Evolutionary conservation across 2,797 vertebrate species (phyloP).

Genomic region (Sebastolobus alascanus): DNA sequence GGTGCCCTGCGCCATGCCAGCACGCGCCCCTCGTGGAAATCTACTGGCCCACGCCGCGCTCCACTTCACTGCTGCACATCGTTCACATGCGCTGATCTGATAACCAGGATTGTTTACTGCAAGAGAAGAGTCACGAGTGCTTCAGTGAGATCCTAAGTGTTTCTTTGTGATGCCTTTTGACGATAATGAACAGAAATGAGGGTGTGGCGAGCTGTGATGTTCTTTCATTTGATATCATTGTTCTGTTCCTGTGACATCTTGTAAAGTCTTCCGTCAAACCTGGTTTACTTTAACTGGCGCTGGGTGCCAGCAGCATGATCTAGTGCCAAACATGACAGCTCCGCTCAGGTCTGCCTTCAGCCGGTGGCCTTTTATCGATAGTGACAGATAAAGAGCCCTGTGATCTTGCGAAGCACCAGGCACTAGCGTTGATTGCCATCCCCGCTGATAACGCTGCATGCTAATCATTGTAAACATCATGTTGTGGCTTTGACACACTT

Average conservation of each 20-base stretch:
- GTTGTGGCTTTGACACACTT: slow-evolving; percentile 83
- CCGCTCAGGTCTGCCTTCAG: slow-evolving; percentile 55
- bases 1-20: slow-evolving; percentile 59
- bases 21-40: slow-evolving; percentile 77
- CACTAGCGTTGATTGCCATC: slow-evolving; percentile 73
- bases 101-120: slow-evolving; percentile 25
- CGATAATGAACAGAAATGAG: slow-evolving; percentile 44
- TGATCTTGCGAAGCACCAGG: slow-evolving; percentile 74
- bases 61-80: slow-evolving; percentile 22
- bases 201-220: slow-evolving; percentile 30
- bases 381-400: slow-evolving; percentile 78
- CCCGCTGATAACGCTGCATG: slow-evolving; percentile 76
- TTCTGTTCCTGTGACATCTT: slow-evolving; percentile 31
- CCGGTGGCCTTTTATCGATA: slow-evolving; percentile 69
- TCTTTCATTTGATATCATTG: slow-evolving; percentile 38
- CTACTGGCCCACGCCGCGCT: slow-evolving; percentile 61
- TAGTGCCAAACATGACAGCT: slow-evolving; percentile 51
- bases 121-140: background rate
- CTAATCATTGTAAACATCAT: slow-evolving; percentile 85
- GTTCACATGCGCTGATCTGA: slow-evolving; percentile 26
- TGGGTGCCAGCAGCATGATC: slow-evolving; percentile 28
- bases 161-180: slow-evolving; percentile 37
- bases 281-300: slow-evolving; percentile 33
- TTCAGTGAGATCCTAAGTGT: slow-evolving; percentile 8
- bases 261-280: slow-evolving; percentile 49